Base-by-base conservation (phyloP, 1,140 invertebrate genomes). In the Scaptomyza montana region DNA sequence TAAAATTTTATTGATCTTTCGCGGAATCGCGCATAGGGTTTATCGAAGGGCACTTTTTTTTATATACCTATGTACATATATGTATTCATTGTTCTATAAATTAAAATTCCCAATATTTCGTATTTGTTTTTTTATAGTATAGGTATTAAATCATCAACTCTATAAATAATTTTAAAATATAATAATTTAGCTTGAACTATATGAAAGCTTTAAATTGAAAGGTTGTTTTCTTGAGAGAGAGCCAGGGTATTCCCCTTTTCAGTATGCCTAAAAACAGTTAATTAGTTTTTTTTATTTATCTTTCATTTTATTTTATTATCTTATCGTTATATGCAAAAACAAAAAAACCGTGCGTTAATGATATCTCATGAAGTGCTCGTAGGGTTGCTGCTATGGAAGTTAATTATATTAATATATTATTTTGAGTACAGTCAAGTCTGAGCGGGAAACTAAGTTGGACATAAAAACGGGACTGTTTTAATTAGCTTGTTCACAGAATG, bases 401-500 rank as follows among this genome's bases (percentile, higher is more conserved):
- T 3, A 2, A 3, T 25, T 25, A 25, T 25, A 4, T 25, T 25
- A 4, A 4, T 25, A 25, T 25, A 21, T n/a, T 30, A 21, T 49
- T 39, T 46, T 21, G 53, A 43, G 39, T n/a, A 5, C n/a, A 43
- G 12, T 43, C 19, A 59, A 53, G 28, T 55, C 47, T 69, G 46
- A 28, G 47, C 39, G 7, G 5, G n/a, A 25, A 53, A 43, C 7
- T 16, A 8, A 0, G 21, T 33, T 4, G 45, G 39, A 33, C 13
- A n/a, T 25, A 63, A 63, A 33, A 33, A 13, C 12, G 19, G 60
- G 54, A 43, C 28, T 12, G 21, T 53, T 53, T 67, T 72, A 72
- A 72, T 72, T 66, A 53, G 41, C 41, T 9, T 19, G 47, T 39
- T n/a, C 39, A 19, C 41, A 39, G 21, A 49, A 30, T 51, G 47